These are phyloP conservation scores for Phalloptychus januarius DNA, from an alignment of 2,797 vertebrate genomes.

Conservation along the genomic window DNA sequence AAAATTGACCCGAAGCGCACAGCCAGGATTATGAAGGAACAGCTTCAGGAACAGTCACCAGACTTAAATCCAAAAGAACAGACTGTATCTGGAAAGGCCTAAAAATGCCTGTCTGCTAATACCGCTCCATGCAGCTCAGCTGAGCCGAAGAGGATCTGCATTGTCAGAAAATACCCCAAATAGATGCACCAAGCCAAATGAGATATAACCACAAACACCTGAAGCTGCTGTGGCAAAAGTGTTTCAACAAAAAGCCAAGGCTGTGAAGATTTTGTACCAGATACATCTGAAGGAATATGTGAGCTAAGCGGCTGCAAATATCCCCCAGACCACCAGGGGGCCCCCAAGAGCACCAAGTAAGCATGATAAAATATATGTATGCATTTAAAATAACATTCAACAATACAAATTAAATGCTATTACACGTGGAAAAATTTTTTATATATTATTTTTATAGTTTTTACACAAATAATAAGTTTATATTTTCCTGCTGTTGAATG, in stretches of 20 bases:
- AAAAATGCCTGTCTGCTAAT: not conserved
- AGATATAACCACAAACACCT: not conserved
- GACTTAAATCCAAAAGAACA: not conserved
- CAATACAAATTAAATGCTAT: no score
- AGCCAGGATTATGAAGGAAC: not conserved
- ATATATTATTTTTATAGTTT: no score
- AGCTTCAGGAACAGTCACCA: not conserved
- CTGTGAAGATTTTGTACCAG: not conserved
- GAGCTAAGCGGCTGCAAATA: no score
- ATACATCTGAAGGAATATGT: not conserved
- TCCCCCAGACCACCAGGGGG: no score
- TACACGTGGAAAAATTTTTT: no score
- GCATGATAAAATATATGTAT: no score
- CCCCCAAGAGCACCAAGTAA: no score
- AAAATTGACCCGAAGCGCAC: not conserved
- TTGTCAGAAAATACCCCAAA: no score
- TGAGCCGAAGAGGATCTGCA: not conserved
- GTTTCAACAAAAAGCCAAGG: not conserved
- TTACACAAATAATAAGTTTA: no score
- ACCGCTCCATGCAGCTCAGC: not conserved
- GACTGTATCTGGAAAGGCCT: not conserved
- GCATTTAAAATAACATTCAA: no score
- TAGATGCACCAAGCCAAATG: no score
- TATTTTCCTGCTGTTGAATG: no score
- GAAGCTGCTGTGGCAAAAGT: not conserved